Evolutionary conservation across 2,888 invertebrate genomes (phyloP).

Genomic region (Tanytarsus gracilentus): DNA sequence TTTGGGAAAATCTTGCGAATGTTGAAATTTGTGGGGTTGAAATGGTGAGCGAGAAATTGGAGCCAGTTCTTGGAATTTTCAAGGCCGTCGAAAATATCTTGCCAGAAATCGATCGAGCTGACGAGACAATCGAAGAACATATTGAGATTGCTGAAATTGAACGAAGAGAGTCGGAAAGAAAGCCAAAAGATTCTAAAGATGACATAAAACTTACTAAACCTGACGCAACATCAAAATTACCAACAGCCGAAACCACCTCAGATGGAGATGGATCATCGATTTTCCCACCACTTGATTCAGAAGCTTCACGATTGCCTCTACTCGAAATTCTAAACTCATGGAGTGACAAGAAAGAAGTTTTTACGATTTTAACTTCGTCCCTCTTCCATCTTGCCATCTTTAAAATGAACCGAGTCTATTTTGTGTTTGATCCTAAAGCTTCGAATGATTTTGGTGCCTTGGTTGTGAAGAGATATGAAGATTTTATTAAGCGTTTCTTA

Average conservation of each 20-base stretch:
- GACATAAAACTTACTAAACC: no score
- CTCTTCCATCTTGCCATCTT: conserved; percentile 45
- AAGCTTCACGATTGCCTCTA: conserved; percentile 1
- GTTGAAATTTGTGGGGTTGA: conserved; percentile 20
- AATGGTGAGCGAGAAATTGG: background rate
- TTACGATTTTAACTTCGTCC: conserved; percentile 31
- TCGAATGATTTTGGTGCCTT: conserved; percentile 48
- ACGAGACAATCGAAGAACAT: background rate
- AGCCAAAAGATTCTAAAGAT: background rate
- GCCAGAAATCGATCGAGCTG: background rate
- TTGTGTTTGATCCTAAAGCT: conserved; percentile 53
- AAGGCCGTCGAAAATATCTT: background rate
- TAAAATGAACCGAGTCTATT: conserved; percentile 46
- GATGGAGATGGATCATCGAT: background rate
- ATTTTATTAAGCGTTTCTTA: background rate
- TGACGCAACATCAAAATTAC: no score
- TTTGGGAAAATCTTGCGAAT: conserved; percentile 21
- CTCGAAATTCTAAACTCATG: background rate
- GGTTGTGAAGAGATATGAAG: conserved; percentile 33
- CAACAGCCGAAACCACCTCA: no score
- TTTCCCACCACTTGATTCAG: background rate
- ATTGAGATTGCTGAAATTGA: background rate
- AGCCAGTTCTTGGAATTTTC: conserved; percentile 10
- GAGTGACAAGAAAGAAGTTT: background rate
- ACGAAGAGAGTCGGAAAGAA: background rate